Evolutionary conservation across 1,140 invertebrate genomes (phyloP), one percentile per base, ranked within the genome.

Genomic region (Heliconius congener): DNA sequence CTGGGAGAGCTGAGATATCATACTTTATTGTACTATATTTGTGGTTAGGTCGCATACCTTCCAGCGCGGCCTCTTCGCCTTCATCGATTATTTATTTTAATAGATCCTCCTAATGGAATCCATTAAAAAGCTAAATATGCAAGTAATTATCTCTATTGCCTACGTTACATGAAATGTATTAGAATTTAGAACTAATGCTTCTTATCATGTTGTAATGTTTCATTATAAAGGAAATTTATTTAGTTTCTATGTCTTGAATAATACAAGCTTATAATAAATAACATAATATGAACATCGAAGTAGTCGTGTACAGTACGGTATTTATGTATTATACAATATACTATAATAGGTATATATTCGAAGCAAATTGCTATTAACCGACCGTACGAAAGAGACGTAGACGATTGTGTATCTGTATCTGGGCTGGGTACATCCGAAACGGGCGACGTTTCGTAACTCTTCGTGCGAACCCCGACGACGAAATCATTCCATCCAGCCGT

Each of bases 401-500:
- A 71, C 83, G 71, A 79, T 75, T 76, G 80, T 81, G 79, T 84
- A 83, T 84, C 86, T 78, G 78, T 84, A 85, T 82, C 71, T 73
- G 77, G 74, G 74, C 75, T 80, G 78, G 77, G 85, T 84, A 76
- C 90, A 86, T 86, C 86, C 87, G 86, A 70, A 88, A 86, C 89
- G 82, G 80, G 87, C 81, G 74, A 77, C 78, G 81, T 88, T 87
- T 90, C 82, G 82, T 84, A 88, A 91, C 86, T 90, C 89, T 90
- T 89, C 91, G 91, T 94, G 93, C 88, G 93, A 94, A 94, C 93
- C 93, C 93, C 93, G 92, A 92, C 92, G 93, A 93, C 93, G 90
- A 94, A 93, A 93, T 94, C 91, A 94, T 94, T 94, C 93, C 93
- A 94, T 93, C 93, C 93, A 93, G 91, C 91, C 91, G 91, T 94